A percentile compares a stretch with the other conserved stretches of the same genome.
Conservation (phyloP, 2,113 vertebrate species). For the Casuarius casuarius region DNA sequence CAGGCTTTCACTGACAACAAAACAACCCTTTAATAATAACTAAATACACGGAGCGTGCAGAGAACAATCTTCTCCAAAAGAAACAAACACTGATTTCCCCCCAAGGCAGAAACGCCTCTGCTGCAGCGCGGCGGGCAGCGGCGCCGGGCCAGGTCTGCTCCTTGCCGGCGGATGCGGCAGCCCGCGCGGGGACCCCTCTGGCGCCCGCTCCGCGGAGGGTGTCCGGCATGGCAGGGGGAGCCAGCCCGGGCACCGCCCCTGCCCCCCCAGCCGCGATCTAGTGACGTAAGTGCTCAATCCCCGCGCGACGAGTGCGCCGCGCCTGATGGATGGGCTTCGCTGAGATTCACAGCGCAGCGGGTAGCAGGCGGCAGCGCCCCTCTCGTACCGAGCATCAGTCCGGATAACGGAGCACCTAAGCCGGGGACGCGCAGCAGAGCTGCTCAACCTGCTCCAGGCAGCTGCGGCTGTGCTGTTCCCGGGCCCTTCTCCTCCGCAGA, state of each 20-base stretch:
- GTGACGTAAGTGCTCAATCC: accelerated
- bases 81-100: constrained; percentile 58
- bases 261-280: neutral
- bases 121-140: neutral
- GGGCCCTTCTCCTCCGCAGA: no score
- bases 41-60: constrained; percentile 19
- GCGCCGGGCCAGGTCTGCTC: no score
- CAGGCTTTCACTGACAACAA: constrained; percentile 66
- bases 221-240: neutral
- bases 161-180: no score
- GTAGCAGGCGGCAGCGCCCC: neutral
- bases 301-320: no score
- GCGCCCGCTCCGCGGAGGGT: no score
- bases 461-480: no score
- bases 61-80: constrained; percentile 55
- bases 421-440: no score
- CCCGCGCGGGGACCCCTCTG: neutral
- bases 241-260: neutral
- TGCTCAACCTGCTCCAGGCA: no score
- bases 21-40: constrained; percentile 68
- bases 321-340: no score
- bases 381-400: accelerated
- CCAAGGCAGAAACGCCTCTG: neutral
- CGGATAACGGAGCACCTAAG: neutral
- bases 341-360: accelerated